phyloP scores from a whole-genome alignment of 2,888 invertebrate genomes.

The Pristionchus entomophagus region DNA sequence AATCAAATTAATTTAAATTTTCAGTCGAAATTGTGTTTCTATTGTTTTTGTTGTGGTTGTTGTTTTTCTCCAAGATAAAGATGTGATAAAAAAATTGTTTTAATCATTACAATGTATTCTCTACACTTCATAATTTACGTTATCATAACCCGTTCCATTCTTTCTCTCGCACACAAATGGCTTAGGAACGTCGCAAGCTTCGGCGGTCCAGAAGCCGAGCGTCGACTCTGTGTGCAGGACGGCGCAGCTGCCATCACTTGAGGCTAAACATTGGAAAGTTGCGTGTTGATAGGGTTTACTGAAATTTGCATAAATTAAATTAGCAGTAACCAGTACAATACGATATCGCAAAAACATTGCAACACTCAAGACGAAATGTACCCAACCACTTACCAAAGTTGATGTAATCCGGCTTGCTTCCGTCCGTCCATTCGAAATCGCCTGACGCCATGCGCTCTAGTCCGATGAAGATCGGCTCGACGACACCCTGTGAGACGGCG shows the following conservation, averaged over 20 bases:
- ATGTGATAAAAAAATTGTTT: too few relatives aligned
- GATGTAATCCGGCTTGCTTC: background rate
- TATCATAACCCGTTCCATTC: background rate
- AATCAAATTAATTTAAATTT: too few relatives aligned
- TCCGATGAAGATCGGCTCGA: background rate
- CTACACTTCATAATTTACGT: background rate
- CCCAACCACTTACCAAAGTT: conserved; percentile 17
- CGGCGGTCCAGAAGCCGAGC: background rate
- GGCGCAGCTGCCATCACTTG: background rate
- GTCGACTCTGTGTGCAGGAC: background rate
- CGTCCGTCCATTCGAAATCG: background rate
- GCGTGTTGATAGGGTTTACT: background rate
- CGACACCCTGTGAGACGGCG: background rate
- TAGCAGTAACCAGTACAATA: too few relatives aligned
- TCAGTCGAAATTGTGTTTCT: too few relatives aligned
- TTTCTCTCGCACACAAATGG: conserved; percentile 7
- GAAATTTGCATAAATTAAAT: too few relatives aligned
- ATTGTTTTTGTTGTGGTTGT: too few relatives aligned
- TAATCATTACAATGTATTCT: too few relatives aligned
- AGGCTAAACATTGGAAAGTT: too few relatives aligned
- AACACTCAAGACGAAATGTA: too few relatives aligned
- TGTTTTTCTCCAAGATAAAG: too few relatives aligned
- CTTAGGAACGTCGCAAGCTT: background rate
- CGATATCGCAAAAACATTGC: too few relatives aligned
- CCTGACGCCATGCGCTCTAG: background rate